These are phyloP conservation scores for Brachionus rotundiformis DNA, from an alignment of 1,140 invertebrate genomes.

Conservation along the genomic window DNA sequence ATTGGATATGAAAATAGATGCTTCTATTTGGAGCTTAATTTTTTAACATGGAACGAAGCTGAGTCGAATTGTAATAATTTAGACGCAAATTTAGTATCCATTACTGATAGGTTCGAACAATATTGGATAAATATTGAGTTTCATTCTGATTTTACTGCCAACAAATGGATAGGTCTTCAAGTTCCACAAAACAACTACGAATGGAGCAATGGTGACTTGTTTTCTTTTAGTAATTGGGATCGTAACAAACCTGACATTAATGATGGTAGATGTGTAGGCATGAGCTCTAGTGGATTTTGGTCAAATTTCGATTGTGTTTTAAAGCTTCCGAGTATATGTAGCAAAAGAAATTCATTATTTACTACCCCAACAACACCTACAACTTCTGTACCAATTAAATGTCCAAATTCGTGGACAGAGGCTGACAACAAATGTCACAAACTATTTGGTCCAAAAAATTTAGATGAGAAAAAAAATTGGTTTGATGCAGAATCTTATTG, in stretches of 20 bases:
- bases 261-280: conserved; percentile 17
- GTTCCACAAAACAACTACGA: not conserved
- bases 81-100: conserved; percentile 14
- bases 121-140: conserved; percentile 34
- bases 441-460: conserved; percentile 20
- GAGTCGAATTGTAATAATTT: conserved; percentile 29
- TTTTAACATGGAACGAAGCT: conserved; percentile 20
- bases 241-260: not conserved
- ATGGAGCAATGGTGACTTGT: not conserved
- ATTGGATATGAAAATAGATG: conserved; percentile 24
- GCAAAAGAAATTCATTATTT: not conserved
- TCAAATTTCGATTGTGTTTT: conserved; percentile 24
- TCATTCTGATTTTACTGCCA: not conserved
- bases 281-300: conserved; percentile 44
- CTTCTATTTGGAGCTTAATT: not conserved
- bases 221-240: conserved; percentile 43
- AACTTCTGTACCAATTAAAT: conserved; percentile 3
- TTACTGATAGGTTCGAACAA: conserved; percentile 46
- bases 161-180: conserved; percentile 42
- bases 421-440: conserved; percentile 47
- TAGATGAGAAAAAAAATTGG: conserved; percentile 24
- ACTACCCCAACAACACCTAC: conserved; percentile 47
- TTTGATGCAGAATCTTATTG: conserved; percentile 48
- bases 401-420: conserved; percentile 22
- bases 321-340: conserved; percentile 20